Evolutionary conservation across 2,113 vertebrate genomes (phyloP).

Genomic region (Alosa alosa): DNA sequence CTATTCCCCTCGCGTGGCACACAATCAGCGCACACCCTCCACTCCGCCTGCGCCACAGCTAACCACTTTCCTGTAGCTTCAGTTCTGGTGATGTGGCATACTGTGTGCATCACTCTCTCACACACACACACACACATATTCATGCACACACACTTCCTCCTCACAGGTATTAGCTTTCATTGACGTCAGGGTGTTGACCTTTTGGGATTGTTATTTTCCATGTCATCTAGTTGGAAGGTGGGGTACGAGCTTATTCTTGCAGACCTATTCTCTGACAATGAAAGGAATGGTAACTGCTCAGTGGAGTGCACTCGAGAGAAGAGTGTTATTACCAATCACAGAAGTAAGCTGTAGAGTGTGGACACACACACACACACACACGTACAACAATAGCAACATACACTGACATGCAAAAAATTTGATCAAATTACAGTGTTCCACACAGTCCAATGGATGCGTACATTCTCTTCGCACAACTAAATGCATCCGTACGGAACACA

Average conservation of each 20-base stretch:
- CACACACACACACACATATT: background rate
- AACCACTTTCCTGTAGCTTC: background rate
- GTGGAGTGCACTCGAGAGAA: background rate
- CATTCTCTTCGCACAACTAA: background rate
- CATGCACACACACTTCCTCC: background rate
- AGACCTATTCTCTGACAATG: background rate
- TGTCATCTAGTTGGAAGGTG: constrained; percentile 69
- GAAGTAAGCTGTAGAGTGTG: constrained; percentile 36
- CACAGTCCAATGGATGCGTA: background rate
- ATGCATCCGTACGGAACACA: background rate
- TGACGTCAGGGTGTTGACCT: constrained; percentile 77
- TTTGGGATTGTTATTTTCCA: constrained; percentile 75
- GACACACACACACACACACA: constrained; percentile 11
- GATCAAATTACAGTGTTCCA: background rate
- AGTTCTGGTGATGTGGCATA: background rate
- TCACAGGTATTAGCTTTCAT: constrained; percentile 60
- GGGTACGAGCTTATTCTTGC: constrained; percentile 55
- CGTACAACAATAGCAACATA: background rate
- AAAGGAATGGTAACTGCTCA: background rate
- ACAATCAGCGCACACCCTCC: background rate
- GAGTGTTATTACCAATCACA: background rate
- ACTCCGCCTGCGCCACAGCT: background rate
- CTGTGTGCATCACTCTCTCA: background rate
- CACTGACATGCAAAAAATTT: background rate
- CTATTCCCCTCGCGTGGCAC: too few relatives aligned